phyloP scores from a whole-genome alignment of 2,113 vertebrate genomes.

The Sinocyclocheilus maitianheensis region DNA sequence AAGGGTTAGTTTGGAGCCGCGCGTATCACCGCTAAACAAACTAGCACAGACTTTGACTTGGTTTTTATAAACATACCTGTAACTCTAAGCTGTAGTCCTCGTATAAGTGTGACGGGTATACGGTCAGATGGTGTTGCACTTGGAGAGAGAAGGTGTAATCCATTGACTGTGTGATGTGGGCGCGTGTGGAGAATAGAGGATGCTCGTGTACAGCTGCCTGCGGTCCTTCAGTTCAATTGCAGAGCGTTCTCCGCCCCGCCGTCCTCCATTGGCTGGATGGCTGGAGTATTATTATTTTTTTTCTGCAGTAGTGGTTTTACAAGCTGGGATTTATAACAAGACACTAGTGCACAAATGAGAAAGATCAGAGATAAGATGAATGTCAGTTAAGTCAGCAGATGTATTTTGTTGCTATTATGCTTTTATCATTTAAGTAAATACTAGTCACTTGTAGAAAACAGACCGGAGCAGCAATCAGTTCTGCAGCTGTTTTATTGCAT shows the following conservation, averaged over 20 bases:
- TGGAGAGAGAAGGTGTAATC: slow-evolving; percentile 76
- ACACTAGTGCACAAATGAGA: background rate
- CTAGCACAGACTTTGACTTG: slow-evolving; percentile 13
- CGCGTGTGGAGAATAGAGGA: slow-evolving; percentile 56
- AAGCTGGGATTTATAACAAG: background rate
- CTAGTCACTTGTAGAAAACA: no score
- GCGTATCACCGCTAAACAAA: background rate
- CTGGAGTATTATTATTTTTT: slow-evolving; percentile 51
- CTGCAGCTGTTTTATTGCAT: no score
- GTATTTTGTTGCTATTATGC: no score
- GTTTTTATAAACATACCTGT: slow-evolving; percentile 68
- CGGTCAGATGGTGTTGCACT: slow-evolving; percentile 75
- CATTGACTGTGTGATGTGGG: slow-evolving; percentile 67
- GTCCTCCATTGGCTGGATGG: slow-evolving; percentile 69
- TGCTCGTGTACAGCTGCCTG: slow-evolving; percentile 60
- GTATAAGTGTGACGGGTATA: slow-evolving; percentile 71
- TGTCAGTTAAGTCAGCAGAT: background rate
- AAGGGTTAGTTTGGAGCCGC: background rate
- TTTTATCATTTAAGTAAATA: no score
- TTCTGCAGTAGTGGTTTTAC: slow-evolving; percentile 11
- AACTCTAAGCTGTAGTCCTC: slow-evolving; percentile 76
- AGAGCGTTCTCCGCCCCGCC: slow-evolving; percentile 69
- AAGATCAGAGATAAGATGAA: background rate
- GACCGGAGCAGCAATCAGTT: no score
- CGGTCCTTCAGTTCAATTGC: slow-evolving; percentile 65